These are phyloP conservation scores for Netelia virgata DNA, from an alignment of 2,888 invertebrate species.

Conservation along the genomic window DNA sequence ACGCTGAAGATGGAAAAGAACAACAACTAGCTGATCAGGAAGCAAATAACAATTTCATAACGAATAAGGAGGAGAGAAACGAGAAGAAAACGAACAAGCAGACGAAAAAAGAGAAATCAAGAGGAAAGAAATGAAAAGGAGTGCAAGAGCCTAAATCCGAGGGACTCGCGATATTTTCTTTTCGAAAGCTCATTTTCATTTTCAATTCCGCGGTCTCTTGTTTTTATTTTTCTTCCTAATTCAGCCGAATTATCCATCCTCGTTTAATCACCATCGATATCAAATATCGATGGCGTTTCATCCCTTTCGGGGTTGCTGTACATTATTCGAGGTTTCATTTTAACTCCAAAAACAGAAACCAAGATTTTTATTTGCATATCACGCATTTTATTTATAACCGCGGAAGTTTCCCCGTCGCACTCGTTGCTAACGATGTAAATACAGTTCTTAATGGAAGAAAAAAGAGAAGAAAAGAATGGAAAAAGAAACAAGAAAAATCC, in stretches of 20 bases:
- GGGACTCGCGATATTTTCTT: neutral
- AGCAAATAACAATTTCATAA: conserved; percentile 18
- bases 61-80: conserved; percentile 13
- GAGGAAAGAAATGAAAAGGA: neutral
- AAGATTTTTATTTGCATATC: conserved; percentile 57
- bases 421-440: conserved; percentile 44
- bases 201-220: neutral
- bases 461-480: conserved; percentile 27
- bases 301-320: conserved; percentile 7
- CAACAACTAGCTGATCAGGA: conserved; percentile 68
- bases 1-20: conserved; percentile 89
- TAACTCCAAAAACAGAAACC: conserved; percentile 20
- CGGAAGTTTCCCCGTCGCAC: conserved; percentile 4
- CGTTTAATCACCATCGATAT: neutral
- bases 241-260: neutral
- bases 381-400: conserved; percentile 10
- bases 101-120: conserved; percentile 19
- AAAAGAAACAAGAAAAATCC: neutral
- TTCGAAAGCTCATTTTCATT: neutral
- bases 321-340: conserved; percentile 23
- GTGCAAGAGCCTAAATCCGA: neutral
- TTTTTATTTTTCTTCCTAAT: conserved; percentile 10
- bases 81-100: conserved; percentile 6
- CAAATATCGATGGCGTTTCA: neutral
- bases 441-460: conserved; percentile 34